Evolutionary conservation across 2,113 vertebrate species (phyloP), one percentile per base, ranked within the genome.

Genomic region (Helogale parvula): DNA sequence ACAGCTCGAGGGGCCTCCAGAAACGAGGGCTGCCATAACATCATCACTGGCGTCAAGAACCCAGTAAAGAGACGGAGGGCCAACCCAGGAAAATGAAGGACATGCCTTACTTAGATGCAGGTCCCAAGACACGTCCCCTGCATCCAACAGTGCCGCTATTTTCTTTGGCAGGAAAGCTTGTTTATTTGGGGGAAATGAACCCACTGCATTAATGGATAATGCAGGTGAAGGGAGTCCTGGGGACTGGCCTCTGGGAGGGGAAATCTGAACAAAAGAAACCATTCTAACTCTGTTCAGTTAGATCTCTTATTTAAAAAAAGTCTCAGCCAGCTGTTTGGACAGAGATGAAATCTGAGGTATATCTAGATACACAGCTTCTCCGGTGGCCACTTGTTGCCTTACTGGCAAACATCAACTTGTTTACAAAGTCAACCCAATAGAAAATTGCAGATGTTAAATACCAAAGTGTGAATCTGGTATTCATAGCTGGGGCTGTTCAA

Each of bases 181-280:
- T 98, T 98, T 98, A 97, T 98, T 97, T 96, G 96, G 96, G 88
- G 68, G 52, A 95, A 96, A 95, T 57, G 95, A 94, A 94, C 80
- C 96, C 92, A 86, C 19, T 81, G 88, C 72, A 95, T 88, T 98
- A 98, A 98, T 97, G 97, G 97, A 96, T 96, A 98, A 97, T 60
- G 80, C 98, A 98, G 98, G 97, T 97, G 97, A 97, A 96, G 94
- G 66, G 85, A 96, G 96, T 84, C 97, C 68, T n/a, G 97, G 95
- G 95, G 97, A 93, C 52, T 84, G 47, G 54, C 68, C 87, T 74
- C 95, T 93, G 93, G 35, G 81, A 97, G 95, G 96, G 81, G 92
- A 97, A 95, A 98, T 86, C 0, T 74, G 88, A 96, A 98, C 97
- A 98, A 98, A 97, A 97, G 98, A 95, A 97, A 80, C 65, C 66